Evolutionary conservation across 2,113 vertebrate genomes (phyloP).

Genomic region (Sisor rabdophorus): DNA sequence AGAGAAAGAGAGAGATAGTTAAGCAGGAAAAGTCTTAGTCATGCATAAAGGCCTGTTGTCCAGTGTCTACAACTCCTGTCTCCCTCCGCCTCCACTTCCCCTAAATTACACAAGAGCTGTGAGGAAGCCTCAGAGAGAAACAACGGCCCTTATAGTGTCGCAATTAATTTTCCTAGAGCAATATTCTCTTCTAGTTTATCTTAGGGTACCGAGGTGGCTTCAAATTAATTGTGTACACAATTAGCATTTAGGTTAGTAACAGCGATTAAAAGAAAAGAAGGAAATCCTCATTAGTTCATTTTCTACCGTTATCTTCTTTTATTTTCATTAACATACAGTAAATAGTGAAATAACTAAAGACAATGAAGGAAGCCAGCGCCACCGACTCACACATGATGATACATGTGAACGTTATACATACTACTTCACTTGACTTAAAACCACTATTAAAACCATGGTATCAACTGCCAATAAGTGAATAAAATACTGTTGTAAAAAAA

Average conservation of each 20-base stretch:
- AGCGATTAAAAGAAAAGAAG: no score
- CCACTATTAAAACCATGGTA: neutral
- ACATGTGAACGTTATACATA: conserved; percentile 19
- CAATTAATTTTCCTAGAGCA: conserved; percentile 11
- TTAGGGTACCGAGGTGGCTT: neutral
- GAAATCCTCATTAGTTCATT: no score
- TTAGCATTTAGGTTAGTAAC: neutral
- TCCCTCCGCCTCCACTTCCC: conserved; percentile 60
- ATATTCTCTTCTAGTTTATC: conserved; percentile 27
- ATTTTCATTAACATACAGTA: neutral
- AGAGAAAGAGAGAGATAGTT: conserved; percentile 15
- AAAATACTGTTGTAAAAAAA: no score
- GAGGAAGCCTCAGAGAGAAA: conserved; percentile 54
- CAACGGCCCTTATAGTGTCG: conserved; percentile 58
- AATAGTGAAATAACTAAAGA: neutral
- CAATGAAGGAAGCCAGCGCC: neutral
- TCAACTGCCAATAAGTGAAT: no score
- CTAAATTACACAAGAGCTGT: conserved; percentile 60
- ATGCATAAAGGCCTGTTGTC: conserved; percentile 57
- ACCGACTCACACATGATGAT: conserved; percentile 9
- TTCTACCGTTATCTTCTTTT: neutral
- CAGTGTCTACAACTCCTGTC: conserved; percentile 51
- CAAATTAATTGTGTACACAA: neutral
- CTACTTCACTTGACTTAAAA: neutral
- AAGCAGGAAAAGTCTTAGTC: conserved; percentile 63